phyloP scores from a whole-genome alignment of 2,113 vertebrate genomes.

The Lynx canadensis region DNA sequence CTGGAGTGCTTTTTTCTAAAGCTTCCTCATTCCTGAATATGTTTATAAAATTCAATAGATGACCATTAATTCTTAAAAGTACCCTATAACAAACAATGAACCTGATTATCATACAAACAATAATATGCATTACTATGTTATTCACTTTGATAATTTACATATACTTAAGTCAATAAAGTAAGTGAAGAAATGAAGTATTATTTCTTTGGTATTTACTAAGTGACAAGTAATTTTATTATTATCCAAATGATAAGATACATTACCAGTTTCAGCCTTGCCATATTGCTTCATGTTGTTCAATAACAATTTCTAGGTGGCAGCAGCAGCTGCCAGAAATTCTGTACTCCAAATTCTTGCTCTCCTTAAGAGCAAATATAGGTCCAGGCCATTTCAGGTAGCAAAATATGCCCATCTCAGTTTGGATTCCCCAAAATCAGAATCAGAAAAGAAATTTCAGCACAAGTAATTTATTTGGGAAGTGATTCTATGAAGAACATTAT shows the following conservation, averaged over 20 bases:
- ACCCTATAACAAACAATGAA: neutral
- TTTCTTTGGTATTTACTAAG: neutral
- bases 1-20: neutral
- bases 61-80: neutral
- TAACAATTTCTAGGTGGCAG: neutral
- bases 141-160: neutral
- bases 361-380: neutral
- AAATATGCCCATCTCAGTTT: neutral
- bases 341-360: neutral
- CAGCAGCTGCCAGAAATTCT: neutral
- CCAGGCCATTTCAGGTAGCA: neutral
- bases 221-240: neutral
- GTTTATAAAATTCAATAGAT: neutral
- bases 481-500: neutral
- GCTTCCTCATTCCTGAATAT: neutral
- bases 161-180: neutral
- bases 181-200: conserved; percentile 16
- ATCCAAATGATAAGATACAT: neutral
- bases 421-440: neutral
- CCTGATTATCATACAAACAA: neutral
- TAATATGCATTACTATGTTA: neutral
- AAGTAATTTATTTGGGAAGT: neutral
- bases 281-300: neutral
- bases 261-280: neutral
- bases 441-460: neutral